phyloP scores from a whole-genome alignment of 2,888 invertebrate species.

The Campoletis raptor region DNA sequence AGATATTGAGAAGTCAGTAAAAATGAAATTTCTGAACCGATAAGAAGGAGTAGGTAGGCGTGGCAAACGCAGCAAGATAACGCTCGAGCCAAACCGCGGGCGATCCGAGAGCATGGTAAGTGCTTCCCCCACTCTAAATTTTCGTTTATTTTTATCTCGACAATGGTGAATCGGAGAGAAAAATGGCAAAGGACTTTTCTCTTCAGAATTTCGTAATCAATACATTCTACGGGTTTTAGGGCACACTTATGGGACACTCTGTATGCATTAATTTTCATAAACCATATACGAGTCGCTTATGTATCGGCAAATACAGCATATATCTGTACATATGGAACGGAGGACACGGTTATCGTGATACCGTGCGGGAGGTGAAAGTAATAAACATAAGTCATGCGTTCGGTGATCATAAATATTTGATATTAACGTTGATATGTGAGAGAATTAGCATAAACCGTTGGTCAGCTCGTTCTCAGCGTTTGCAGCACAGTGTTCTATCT shows the following conservation, averaged over 20 bases:
- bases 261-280: conserved; percentile 9
- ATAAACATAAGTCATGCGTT: conserved; percentile 83
- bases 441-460: conserved; percentile 83
- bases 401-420: conserved; percentile 83
- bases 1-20: background rate
- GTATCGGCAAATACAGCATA: conserved; percentile 1
- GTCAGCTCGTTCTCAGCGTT: conserved; percentile 71
- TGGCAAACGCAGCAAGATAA: background rate
- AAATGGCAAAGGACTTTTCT: background rate
- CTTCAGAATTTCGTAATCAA: background rate
- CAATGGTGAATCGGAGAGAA: background rate
- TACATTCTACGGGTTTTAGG: too few relatives aligned
- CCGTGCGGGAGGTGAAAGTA: conserved; percentile 81
- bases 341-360: conserved; percentile 79
- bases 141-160: background rate
- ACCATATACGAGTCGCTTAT: background rate
- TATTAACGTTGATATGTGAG: conserved; percentile 83
- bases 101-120: background rate
- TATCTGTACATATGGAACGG: conserved; percentile 58
- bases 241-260: conserved; percentile 11
- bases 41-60: background rate
- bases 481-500: conserved; percentile 54
- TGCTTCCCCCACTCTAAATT: background rate
- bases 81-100: background rate
- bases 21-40: background rate